A percentile compares a stretch with the other conserved stretches of the same genome.
Conservation (phyloP, 35 echinoderm and acorn worm genomes). For the Patiria miniata region DNA sequence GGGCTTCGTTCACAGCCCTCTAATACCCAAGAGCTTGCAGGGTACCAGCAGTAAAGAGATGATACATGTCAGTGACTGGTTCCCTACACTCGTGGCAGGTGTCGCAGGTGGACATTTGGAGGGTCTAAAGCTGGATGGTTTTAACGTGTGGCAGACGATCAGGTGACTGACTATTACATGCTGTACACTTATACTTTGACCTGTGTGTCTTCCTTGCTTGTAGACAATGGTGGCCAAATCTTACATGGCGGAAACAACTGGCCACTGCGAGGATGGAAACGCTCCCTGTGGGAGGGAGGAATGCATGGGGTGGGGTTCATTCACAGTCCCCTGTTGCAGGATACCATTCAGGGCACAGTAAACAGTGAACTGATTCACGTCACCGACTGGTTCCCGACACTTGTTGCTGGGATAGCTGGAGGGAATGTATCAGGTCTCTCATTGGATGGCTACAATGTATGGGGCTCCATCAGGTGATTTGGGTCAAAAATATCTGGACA, state of each 20-base stretch:
- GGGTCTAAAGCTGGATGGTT: conserved; percentile 58
- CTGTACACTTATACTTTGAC: neutral
- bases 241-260: conserved; percentile 66
- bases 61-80: conserved; percentile 85
- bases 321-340: conserved; percentile 52
- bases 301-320: conserved; percentile 73
- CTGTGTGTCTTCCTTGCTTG: conserved; percentile 1
- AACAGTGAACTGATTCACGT: conserved; percentile 69
- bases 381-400: conserved; percentile 80
- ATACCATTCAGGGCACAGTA: conserved; percentile 41
- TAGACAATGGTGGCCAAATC: conserved; percentile 30
- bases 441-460: conserved; percentile 67
- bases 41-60: conserved; percentile 56
- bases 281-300: conserved; percentile 77
- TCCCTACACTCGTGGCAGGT: conserved; percentile 68
- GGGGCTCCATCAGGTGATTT: conserved; percentile 63
- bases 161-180: conserved; percentile 28
- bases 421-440: conserved; percentile 36
- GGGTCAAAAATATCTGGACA: neutral
- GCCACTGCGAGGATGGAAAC: conserved; percentile 74
- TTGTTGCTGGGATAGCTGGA: conserved; percentile 62
- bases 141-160: conserved; percentile 64
- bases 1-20: conserved; percentile 64
- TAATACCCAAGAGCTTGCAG: conserved; percentile 34
- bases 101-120: conserved; percentile 44